These are phyloP conservation scores for Sesia bembeciformis DNA, from an alignment of 2,888 invertebrate genomes.

Conservation along the genomic window DNA sequence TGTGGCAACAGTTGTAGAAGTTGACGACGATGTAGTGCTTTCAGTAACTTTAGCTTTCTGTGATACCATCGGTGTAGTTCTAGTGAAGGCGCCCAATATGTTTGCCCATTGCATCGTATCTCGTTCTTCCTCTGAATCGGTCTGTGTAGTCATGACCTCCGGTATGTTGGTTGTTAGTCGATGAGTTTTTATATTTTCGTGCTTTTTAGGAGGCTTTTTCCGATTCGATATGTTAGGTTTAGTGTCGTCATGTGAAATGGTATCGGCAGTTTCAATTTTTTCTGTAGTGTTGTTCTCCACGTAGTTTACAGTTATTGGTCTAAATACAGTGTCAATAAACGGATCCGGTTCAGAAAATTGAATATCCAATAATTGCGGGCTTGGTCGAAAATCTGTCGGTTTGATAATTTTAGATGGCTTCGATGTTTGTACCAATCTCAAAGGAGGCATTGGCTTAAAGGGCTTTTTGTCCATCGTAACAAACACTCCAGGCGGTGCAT, in stretches of 20 bases:
- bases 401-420: conserved; percentile 32
- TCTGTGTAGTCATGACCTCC: conserved; percentile 50
- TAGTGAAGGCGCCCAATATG: conserved; percentile 47
- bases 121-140: conserved; percentile 22
- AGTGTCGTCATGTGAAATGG: conserved; percentile 21
- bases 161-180: conserved; percentile 38
- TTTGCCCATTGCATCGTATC: conserved; percentile 48
- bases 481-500: conserved; percentile 63
- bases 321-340: conserved; percentile 43
- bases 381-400: conserved; percentile 53
- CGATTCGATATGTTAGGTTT: conserved; percentile 25
- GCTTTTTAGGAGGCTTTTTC: conserved; percentile 42
- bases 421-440: conserved; percentile 34
- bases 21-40: conserved; percentile 19
- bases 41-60: conserved; percentile 27
- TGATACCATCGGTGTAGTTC: conserved; percentile 55
- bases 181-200: conserved; percentile 33
- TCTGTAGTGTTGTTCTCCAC: conserved; percentile 23
- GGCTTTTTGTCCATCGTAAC: conserved; percentile 66
- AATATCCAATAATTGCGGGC: conserved; percentile 54
- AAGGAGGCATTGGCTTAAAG: conserved; percentile 63
- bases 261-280: conserved; percentile 14
- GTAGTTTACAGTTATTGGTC: conserved; percentile 46
- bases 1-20: conserved; percentile 17
- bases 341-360: conserved; percentile 43